Base-by-base conservation (phyloP, 2,888 invertebrate species). In the Dolichomitus sp. region DNA sequence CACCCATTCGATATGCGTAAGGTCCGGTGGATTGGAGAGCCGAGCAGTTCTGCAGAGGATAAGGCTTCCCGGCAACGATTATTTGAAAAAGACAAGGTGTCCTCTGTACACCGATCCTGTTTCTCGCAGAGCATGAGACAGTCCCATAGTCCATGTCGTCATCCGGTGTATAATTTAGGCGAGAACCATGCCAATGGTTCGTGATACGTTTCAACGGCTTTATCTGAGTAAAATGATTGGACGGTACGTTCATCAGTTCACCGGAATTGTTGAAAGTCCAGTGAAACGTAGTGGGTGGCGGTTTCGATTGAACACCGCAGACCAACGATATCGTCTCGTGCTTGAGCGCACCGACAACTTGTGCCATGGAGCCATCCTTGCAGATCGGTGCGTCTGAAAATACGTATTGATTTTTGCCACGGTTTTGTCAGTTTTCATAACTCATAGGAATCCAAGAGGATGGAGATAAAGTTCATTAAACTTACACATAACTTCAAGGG, bases 201-300 rank as follows among this genome's bases (percentile, higher is more conserved):
- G 91, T 89, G 74, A 92, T 89, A 73, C 90, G 87, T 57, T 89
- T 90, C 76, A 88, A 83, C n/a, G 91, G 88, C 78, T 90, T 91
- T 77, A 90, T 88, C 87, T 91, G 92, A 63, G 94, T 93, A 88
- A 94, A 95, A 89, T 96, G 95, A 80, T 96, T 96, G 73, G 95
- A 91, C 70, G 97, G 96, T 87, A 97, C 95, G 93, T 97, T 97
- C 82, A 96, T 96, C 94, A 97, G 96, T 91, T 97, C 97, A 17
- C 98, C 98, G 77, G 97, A 97, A 93, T 97, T 97, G 95, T 98
- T 98, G 95, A 98, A 98, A 84, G 97, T 97, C 98, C 98, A 98
- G 90, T 97, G 97, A 94, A 98, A 98, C 90, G 96, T 96, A 86
- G 96, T 96, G 66, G 97, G 95, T 5, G 97, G 96, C 9, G 98